Evolutionary conservation across 1,140 invertebrate species (phyloP).

Genomic region (Caenorhabditis briggsae): DNA sequence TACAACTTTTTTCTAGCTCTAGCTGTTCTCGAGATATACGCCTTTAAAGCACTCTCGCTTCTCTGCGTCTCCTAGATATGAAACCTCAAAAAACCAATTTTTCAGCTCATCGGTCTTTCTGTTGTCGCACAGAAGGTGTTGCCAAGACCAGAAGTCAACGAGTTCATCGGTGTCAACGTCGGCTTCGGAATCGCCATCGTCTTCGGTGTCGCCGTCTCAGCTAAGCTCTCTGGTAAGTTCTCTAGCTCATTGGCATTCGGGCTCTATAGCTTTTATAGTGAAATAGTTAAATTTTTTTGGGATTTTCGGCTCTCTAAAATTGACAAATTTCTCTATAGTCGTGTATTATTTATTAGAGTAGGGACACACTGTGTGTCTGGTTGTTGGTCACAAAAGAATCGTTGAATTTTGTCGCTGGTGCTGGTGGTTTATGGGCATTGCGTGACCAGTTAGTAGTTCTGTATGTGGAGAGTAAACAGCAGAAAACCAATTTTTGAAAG

Average conservation of each 20-base stretch:
- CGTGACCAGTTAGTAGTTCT: background rate
- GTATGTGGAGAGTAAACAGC: background rate
- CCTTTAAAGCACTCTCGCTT: too few relatives aligned
- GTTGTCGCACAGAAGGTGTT: slow-evolving; percentile 67
- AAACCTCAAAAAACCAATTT: background rate
- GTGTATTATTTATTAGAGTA: slow-evolving; percentile 33
- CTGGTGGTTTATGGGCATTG: slow-evolving; percentile 9
- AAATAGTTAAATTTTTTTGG: too few relatives aligned
- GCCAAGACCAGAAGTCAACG: slow-evolving; percentile 62
- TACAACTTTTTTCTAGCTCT: too few relatives aligned
- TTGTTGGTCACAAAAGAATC: background rate
- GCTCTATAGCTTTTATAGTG: too few relatives aligned
- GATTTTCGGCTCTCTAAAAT: too few relatives aligned
- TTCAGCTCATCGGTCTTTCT: slow-evolving; percentile 67
- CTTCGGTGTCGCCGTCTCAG: slow-evolving; percentile 67
- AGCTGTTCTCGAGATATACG: too few relatives aligned
- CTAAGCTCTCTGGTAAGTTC: slow-evolving; percentile 66
- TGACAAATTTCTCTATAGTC: too few relatives aligned
- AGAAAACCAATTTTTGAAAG: too few relatives aligned
- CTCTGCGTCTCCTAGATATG: too few relatives aligned
- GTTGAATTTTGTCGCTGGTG: background rate
- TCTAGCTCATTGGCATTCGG: background rate
- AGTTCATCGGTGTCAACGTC: slow-evolving; percentile 69
- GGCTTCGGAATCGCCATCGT: slow-evolving; percentile 67
- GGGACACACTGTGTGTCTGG: background rate